Evolutionary conservation across 1,140 invertebrate species (phyloP).

Genomic region (Danaus melanippus): DNA sequence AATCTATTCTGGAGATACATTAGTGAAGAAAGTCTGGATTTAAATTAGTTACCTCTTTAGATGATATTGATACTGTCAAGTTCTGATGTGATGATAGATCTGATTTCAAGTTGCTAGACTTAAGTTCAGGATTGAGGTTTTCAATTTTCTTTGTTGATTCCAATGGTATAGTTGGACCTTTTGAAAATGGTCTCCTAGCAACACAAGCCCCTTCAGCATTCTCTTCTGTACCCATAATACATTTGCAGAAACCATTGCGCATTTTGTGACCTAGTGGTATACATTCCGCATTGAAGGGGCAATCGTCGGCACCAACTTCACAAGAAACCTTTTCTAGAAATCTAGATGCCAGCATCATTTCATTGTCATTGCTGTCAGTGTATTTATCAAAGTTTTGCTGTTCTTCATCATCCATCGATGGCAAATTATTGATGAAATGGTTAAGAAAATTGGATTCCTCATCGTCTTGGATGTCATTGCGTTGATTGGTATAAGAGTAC

Average conservation of each 20-base stretch:
- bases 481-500: conserved; percentile 51
- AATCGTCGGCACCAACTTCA: conserved; percentile 70
- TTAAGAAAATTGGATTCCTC: conserved; percentile 51
- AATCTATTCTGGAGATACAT: background rate
- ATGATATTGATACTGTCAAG: conserved; percentile 84
- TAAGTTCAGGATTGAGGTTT: conserved; percentile 31
- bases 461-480: conserved; percentile 48
- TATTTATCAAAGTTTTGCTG: conserved; percentile 55
- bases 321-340: conserved; percentile 62
- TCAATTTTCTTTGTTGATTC: conserved; percentile 51
- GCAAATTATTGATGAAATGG: conserved; percentile 55
- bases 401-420: conserved; percentile 52
- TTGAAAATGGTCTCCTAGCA: conserved; percentile 51
- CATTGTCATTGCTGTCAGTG: conserved; percentile 56
- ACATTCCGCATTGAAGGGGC: conserved; percentile 78
- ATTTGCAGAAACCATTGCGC: conserved; percentile 79
- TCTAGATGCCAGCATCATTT: conserved; percentile 66
- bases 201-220: conserved; percentile 51
- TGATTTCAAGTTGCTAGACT: conserved; percentile 36
- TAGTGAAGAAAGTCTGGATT: background rate
- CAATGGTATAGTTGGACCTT: conserved; percentile 46
- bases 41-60: conserved; percentile 76
- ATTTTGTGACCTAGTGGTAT: conserved; percentile 72
- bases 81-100: conserved; percentile 72
- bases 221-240: conserved; percentile 71